Percentiles rank a stretch among this genome's conserved stretches.
phyloP scores from a whole-genome alignment of 2,797 vertebrate genomes.

The Neoniphon sammara region DNA sequence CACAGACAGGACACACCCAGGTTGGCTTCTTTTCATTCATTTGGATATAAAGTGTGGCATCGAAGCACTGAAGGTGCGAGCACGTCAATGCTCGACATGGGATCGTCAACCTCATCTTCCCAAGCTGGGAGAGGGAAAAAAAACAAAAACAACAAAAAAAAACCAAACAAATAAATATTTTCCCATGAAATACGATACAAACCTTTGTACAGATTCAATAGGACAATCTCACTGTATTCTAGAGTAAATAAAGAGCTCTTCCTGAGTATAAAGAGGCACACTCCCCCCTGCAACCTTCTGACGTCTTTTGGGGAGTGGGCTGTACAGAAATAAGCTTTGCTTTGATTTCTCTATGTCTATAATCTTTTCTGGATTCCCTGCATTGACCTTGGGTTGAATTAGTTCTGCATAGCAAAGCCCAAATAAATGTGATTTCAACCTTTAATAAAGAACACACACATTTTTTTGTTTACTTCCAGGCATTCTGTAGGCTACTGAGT shows the following conservation, averaged over 20 bases:
- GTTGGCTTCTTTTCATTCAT: conserved; percentile 99
- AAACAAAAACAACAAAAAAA: conserved; percentile 8
- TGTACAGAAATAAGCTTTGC: background rate
- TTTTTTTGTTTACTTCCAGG: background rate
- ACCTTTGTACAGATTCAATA: background rate
- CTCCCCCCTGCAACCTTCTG: background rate
- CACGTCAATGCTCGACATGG: conserved; percentile 94
- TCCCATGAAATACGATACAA: background rate
- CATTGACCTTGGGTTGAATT: background rate
- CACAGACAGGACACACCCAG: conserved; percentile 98
- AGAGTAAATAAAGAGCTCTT: background rate
- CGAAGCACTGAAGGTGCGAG: conserved; percentile 98
- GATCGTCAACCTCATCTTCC: conserved; percentile 97
- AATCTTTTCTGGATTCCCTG: background rate
- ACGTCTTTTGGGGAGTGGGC: background rate
- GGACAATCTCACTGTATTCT: background rate
- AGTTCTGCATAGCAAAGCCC: background rate
- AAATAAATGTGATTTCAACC: background rate
- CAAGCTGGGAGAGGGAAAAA: conserved; percentile 83
- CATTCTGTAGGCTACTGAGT: background rate
- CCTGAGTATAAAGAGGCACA: too few relatives aligned
- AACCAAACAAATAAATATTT: background rate
- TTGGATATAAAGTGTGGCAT: conserved; percentile 97
- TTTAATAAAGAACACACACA: background rate
- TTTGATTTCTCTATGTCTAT: background rate